phyloP scores from a whole-genome alignment of 2,113 vertebrate species.

The Rhodinocichla rosea region DNA sequence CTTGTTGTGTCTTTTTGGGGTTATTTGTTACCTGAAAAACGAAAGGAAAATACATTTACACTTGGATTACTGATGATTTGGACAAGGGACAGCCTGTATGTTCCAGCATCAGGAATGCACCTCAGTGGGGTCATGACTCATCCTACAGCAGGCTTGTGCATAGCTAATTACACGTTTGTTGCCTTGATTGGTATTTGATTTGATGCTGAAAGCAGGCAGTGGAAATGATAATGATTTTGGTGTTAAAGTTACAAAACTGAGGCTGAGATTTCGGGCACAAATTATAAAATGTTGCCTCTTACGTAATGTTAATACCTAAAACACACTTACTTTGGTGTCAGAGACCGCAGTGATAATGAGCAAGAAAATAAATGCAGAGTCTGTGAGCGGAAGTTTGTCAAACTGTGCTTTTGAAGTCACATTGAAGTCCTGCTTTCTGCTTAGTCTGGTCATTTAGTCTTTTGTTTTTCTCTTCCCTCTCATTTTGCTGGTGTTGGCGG shows the following conservation, averaged over 20 bases:
- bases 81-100: accelerated
- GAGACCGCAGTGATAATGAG: accelerated
- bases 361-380: not conserved
- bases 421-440: not conserved
- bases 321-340: not conserved
- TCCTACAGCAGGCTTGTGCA: accelerated
- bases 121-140: not conserved
- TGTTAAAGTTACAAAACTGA: not conserved
- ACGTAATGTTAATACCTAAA: not conserved
- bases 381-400: not conserved
- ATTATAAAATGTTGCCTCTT: not conserved
- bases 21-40: not conserved
- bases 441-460: not conserved
- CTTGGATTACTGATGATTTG: not conserved
- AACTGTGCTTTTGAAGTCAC: not conserved
- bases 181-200: not conserved
- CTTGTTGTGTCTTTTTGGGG: not conserved
- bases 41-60: not conserved
- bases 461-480: not conserved
- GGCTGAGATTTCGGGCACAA: not conserved
- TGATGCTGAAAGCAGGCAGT: not conserved
- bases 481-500: not conserved
- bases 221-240: not conserved
- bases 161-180: not conserved
- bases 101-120: not conserved